Conservation (phyloP, 53 echinoderm and acorn worm genomes). For the Crossaster papposus region DNA sequence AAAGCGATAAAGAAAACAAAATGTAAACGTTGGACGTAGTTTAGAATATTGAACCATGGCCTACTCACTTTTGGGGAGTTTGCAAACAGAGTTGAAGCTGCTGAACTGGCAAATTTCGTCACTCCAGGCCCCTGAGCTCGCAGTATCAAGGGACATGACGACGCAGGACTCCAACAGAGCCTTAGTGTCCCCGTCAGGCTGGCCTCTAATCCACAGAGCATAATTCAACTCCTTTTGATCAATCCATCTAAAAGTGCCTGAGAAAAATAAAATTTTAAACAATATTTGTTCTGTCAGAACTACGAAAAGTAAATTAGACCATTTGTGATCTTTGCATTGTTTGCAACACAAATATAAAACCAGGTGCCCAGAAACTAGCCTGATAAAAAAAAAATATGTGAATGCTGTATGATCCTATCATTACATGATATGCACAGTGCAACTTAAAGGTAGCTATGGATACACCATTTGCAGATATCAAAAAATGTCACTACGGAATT, state of each 20-base stretch:
- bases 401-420: too few relatives aligned
- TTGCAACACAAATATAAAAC: too few relatives aligned
- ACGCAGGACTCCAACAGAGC: constrained; percentile 5
- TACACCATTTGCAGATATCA: too few relatives aligned
- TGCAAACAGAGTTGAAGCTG: not conserved
- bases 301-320: too few relatives aligned
- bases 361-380: too few relatives aligned
- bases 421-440: too few relatives aligned
- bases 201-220: constrained; percentile 66
- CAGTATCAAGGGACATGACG: not conserved
- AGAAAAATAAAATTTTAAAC: not conserved
- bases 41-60: not conserved
- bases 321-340: too few relatives aligned
- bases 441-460: too few relatives aligned
- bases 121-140: constrained; percentile 3
- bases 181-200: constrained; percentile 42
- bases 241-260: constrained; percentile 74
- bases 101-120: constrained; percentile 26
- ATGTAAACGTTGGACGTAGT: not conserved
- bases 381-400: too few relatives aligned
- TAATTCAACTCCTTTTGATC: constrained; percentile 69
- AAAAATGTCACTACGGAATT: too few relatives aligned
- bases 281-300: not conserved
- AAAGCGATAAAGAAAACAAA: too few relatives aligned
- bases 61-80: constrained; percentile 34